Conservation (phyloP, 2,113 vertebrate genomes). For the Eidolon helvum region DNA sequence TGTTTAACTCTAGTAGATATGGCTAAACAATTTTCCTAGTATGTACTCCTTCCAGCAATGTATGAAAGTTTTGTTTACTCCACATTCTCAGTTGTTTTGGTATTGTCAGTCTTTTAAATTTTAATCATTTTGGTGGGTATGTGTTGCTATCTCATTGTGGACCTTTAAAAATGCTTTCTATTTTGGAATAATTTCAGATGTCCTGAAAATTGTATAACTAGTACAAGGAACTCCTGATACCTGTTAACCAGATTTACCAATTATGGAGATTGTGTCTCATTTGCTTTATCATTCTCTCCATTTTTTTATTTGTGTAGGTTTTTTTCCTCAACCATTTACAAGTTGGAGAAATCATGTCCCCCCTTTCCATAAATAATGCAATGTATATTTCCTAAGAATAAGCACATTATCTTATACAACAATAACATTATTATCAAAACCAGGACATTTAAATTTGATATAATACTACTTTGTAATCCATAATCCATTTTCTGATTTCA, state of each 20-base stretch:
- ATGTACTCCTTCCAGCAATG: neutral
- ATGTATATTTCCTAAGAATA: neutral
- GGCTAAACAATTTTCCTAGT: neutral
- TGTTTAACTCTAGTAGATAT: neutral
- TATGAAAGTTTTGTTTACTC: neutral
- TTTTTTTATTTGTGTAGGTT: neutral
- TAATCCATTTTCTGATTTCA: neutral
- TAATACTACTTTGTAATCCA: neutral
- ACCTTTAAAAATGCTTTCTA: neutral
- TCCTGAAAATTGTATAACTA: neutral
- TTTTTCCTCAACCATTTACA: neutral
- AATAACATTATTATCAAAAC: neutral
- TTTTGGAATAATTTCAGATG: neutral
- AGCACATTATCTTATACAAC: neutral
- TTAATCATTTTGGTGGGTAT: neutral
- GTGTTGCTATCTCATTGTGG: neutral
- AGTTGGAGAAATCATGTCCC: neutral
- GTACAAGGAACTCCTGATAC: neutral
- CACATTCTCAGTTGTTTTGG: neutral
- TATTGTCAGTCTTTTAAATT: neutral
- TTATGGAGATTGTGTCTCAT: neutral
- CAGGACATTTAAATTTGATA: neutral
- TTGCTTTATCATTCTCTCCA: neutral
- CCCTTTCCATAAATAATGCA: neutral
- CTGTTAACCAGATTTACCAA: neutral